Conservation (phyloP, 2,113 vertebrate species). For the Telmatochromis bifrenatus region DNA sequence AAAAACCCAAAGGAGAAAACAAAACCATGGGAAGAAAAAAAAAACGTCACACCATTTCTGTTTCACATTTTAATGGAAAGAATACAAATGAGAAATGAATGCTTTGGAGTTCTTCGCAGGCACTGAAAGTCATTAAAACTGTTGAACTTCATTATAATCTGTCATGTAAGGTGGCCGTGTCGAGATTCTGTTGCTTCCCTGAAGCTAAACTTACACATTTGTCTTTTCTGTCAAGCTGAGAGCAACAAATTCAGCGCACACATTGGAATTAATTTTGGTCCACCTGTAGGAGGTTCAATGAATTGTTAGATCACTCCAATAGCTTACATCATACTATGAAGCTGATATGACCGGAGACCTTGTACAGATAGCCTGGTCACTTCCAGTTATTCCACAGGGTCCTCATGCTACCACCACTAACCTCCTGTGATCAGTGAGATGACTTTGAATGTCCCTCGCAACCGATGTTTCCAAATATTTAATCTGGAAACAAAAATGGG, state of each 20-base stretch:
- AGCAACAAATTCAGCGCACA: neutral
- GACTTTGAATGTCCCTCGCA: neutral
- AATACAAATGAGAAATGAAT: neutral
- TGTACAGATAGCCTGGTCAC: neutral
- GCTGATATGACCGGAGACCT: rapidly evolving
- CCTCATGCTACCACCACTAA: rapidly evolving
- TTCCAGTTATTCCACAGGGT: neutral
- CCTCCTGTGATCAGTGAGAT: neutral
- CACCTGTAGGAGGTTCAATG: neutral
- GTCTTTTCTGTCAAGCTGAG: neutral
- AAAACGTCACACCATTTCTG: rapidly evolving
- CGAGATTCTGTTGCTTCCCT: neutral
- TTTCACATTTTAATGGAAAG: neutral
- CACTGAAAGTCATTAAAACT: neutral
- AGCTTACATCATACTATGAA: neutral
- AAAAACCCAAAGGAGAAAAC: neutral
- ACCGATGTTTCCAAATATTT: neutral
- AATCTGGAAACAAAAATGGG: neutral
- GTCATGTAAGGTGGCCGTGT: neutral
- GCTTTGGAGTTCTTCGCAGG: neutral
- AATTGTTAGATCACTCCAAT: neutral
- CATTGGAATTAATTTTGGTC: neutral
- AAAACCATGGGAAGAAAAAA: neutral
- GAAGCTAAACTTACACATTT: neutral
- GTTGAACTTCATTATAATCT: neutral